Conservation (phyloP, 2,888 invertebrate species). For the Pachliopta kotzebuea region DNA sequence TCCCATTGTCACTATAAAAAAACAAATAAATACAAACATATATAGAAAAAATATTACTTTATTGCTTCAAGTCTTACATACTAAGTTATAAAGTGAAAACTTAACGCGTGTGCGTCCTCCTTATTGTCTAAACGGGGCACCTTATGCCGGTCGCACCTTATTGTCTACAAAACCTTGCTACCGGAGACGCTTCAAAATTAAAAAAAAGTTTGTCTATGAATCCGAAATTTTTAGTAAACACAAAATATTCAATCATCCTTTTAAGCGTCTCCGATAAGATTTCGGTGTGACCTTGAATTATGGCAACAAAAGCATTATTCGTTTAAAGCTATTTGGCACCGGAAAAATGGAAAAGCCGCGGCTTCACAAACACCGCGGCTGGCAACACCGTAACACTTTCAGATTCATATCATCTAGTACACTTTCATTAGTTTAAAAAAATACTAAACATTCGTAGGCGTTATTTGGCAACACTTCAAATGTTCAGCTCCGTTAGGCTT, state of each 20-base stretch:
- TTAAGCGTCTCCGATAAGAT: conserved; percentile 16
- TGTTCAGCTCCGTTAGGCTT: too few relatives aligned
- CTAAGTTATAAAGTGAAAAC: conserved; percentile 16
- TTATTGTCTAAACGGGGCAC: conserved; percentile 27
- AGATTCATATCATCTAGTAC: too few relatives aligned
- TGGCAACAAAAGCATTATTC: conserved; percentile 28
- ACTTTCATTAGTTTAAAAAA: too few relatives aligned
- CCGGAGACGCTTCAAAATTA: conserved; percentile 12
- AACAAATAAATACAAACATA: not conserved
- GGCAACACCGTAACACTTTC: conserved; percentile 6
- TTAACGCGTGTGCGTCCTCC: conserved; percentile 28
- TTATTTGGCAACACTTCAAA: too few relatives aligned
- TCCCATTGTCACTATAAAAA: too few relatives aligned
- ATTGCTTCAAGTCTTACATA: conserved; percentile 36
- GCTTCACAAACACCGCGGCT: conserved; percentile 6
- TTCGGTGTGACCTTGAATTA: conserved; percentile 18
- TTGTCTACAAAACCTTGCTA: conserved; percentile 11
- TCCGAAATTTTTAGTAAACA: too few relatives aligned
- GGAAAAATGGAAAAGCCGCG: conserved; percentile 30
- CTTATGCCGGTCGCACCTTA: conserved; percentile 17
- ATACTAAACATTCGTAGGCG: too few relatives aligned
- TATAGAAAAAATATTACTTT: conserved; percentile 43
- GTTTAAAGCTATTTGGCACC: conserved; percentile 44
- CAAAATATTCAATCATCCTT: not conserved
- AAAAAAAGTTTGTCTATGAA: too few relatives aligned